Evolutionary conservation across 1,140 invertebrate genomes (phyloP), one percentile per base, ranked within the genome.

Genomic region (Lepidurus apus): DNA sequence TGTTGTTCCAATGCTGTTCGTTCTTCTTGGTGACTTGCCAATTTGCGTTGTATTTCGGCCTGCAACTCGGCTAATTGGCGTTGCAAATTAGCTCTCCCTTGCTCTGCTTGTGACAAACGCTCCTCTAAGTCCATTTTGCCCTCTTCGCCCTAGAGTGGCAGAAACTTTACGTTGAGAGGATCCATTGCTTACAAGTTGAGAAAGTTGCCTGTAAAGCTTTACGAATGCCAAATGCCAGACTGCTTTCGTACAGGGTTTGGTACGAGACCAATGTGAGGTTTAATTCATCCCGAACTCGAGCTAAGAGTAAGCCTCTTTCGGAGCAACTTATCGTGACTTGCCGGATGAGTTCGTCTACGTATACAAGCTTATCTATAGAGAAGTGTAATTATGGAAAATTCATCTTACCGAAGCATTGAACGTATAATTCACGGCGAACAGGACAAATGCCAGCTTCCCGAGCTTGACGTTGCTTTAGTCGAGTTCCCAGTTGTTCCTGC

Each of bases 241-340:
- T 96, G 85, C 95, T 98, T 85, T 98, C 97, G 85, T 99, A 98
- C 0, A 99, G 88, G 0, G 94, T 94, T 89, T 91, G 91, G 83
- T 98, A 99, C 1, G 97, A 95, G 82, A 95, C 92, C 83, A 98
- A 92, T 0, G 97, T 98, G 92, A 99, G 98, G 80, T 92, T 88
- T 76, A 98, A 91, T 88, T 99, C 97, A 85, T 99, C 96, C 34
- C 97, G 87, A 0, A 99, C 93, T 82, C 97, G 88, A 34, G 98
- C 85, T 13, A 99, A 86, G 1, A 99, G 85, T 8, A 99, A 87
- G n/a, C 98, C 98, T 81, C 97, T 89, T 87, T 99, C 97, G 0
- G 94, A 93, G 85, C 98, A 99, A 85, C 98, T 98, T 13, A 99
- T 95, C 4, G 97, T 98, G 11, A 98, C 95, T 89, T 99, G 92